Evolutionary conservation across 23 tunicate species (phyloP).

Genomic region (Ciona savignyi): DNA sequence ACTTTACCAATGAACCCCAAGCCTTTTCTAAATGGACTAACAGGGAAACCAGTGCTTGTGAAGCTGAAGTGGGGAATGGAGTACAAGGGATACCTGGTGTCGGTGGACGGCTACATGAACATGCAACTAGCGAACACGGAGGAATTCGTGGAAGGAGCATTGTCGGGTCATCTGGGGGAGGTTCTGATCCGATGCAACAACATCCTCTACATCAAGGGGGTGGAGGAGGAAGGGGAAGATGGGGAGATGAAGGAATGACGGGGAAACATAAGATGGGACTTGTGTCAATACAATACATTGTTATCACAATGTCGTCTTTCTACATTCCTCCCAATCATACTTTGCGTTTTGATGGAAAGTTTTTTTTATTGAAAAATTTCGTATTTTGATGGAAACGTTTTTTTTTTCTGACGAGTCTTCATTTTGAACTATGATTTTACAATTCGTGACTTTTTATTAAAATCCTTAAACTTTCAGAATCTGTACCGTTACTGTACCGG

Average conservation of each 20-base stretch:
- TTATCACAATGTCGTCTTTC: too few species aligned
- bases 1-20: slow-evolving; percentile 83
- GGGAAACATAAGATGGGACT: too few species aligned
- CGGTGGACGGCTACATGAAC: slow-evolving; percentile 90
- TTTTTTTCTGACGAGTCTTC: too few species aligned
- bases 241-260: slow-evolving; percentile 92
- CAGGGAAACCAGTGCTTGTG: slow-evolving; percentile 77
- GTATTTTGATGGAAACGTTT: too few species aligned
- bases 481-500: too few species aligned
- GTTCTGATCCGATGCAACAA: slow-evolving; percentile 85
- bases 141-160: slow-evolving; percentile 78
- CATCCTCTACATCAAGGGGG: slow-evolving; percentile 84
- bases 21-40: slow-evolving; percentile 66
- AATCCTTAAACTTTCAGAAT: too few species aligned
- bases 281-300: too few species aligned
- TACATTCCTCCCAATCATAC: too few species aligned
- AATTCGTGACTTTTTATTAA: too few species aligned
- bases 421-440: too few species aligned
- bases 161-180: slow-evolving; percentile 82
- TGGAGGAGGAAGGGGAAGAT: slow-evolving; percentile 86
- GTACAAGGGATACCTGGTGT: slow-evolving; percentile 78
- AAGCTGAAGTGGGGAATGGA: slow-evolving; percentile 93
- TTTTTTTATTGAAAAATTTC: too few species aligned
- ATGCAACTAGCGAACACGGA: slow-evolving; percentile 87
- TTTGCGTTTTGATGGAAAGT: too few species aligned